Evolutionary conservation across 2,888 invertebrate genomes (phyloP).

Genomic region (Carpatolechia fugitivella): DNA sequence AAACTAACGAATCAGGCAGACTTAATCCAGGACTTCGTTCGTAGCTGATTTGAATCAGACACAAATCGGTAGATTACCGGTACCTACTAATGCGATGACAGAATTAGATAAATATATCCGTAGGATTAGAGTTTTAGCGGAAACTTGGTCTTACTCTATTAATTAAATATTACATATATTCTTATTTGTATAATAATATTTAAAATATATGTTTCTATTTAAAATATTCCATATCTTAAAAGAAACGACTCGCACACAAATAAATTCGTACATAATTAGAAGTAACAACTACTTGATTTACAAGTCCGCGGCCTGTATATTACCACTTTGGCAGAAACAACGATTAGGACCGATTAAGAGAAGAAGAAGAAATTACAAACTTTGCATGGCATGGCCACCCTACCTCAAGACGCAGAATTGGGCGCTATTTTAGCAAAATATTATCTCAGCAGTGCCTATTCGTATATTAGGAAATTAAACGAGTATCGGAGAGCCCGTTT

Average conservation of each 20-base stretch:
- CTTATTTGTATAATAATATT: neutral
- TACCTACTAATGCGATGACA: no score
- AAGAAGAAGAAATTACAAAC: neutral
- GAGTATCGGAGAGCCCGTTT: conserved; percentile 68
- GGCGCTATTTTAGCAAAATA: conserved; percentile 52
- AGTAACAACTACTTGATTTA: no score
- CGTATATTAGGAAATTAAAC: conserved; percentile 69
- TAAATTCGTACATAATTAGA: no score
- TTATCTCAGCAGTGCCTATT: conserved; percentile 62
- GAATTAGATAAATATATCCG: neutral
- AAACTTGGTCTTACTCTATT: neutral
- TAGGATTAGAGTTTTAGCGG: neutral
- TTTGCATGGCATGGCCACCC: conserved; percentile 43
- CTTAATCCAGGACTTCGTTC: neutral
- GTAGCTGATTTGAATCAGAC: conserved; percentile 1
- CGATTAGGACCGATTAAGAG: no score
- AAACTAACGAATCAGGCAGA: neutral
- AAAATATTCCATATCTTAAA: no score
- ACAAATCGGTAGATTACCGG: conserved; percentile 2
- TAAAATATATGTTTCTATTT: no score
- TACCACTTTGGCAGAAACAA: no score
- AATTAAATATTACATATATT: no score
- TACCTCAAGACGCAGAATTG: conserved; percentile 42
- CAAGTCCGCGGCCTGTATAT: no score
- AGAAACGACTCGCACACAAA: no score